Evolutionary conservation across 2,888 invertebrate genomes (phyloP).

Genomic region (Tinea semifulvella): DNA sequence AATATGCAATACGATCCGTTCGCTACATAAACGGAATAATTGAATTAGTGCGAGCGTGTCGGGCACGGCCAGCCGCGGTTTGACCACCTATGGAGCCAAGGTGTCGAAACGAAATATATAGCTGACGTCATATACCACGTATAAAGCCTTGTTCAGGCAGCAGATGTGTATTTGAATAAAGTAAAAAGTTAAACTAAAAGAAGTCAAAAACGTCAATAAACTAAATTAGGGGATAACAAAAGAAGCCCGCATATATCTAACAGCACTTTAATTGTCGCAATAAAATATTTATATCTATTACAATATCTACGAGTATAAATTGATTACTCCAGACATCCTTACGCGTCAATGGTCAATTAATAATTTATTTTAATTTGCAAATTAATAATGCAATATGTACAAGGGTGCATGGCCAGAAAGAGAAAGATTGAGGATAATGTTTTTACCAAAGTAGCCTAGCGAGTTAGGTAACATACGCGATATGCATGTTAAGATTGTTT

Average conservation of each 20-base stretch:
- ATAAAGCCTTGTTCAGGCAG: background rate
- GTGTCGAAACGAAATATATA: conserved; percentile 23
- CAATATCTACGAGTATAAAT: too few relatives aligned
- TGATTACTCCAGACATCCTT: too few relatives aligned
- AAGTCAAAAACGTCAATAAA: background rate
- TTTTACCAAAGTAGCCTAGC: conserved; percentile 7
- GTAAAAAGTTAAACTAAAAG: background rate
- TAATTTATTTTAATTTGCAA: background rate
- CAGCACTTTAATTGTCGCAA: background rate
- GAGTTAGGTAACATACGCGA: conserved; percentile 4
- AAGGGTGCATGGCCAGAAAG: conserved; percentile 24
- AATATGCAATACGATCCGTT: conserved; percentile 56
- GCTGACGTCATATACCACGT: conserved; percentile 14
- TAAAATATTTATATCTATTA: conserved; percentile 11
- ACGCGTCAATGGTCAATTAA: too few relatives aligned
- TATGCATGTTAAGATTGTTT: background rate
- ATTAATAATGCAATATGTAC: background rate
- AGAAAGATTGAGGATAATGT: conserved; percentile 37
- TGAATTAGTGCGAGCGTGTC: conserved; percentile 51
- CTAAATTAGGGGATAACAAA: background rate
- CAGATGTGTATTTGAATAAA: background rate
- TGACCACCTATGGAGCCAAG: conserved; percentile 32
- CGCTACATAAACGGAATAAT: conserved; percentile 59
- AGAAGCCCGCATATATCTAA: background rate
- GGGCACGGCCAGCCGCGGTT: conserved; percentile 29